Evolutionary conservation across 2,113 vertebrate genomes (phyloP), one percentile per base, ranked within the genome.

Genomic region (Zeus faber): DNA sequence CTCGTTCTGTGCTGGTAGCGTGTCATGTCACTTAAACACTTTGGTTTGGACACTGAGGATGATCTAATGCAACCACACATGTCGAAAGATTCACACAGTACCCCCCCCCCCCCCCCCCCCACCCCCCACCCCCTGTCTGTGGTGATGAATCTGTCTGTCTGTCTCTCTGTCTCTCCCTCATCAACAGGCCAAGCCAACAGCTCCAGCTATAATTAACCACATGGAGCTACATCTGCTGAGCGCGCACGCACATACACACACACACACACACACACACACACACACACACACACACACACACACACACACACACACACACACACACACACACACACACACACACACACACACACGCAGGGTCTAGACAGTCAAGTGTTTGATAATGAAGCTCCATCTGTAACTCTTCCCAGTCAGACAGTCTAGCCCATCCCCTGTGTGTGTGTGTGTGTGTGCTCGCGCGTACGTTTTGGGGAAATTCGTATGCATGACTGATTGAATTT

Each of bases 311-410:
- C 20, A 54, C 52, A n/a, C 8, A n/a, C n/a, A 33, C 24, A 49
- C 46, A 27, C 20, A 13, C 14, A 18, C 43, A 43, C 31, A 11
- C 35, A 27, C 23, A 33, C 6, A 14, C 16, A 41, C 26, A 33
- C 18, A 35, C 50, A 50, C 29, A 51, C 52, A 37, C 10, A 11
- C 31, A 52, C 39, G 24, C 14, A 46, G 40, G 70, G 74, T 70
- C 71, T 45, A 82, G 65, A 76, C 67, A 70, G 80, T 82, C 70
- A 74, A 81, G 80, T 73, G 61, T 68, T 70, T 76, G 66, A 83
- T 85, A 77, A 87, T 72, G 73, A 82, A 83, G 66, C 21, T 56
- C 74, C 84, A 83, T 87, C 86, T 86, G 83, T 27, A 74, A 69
- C 77, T 73, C 67, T 70, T 74, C 66, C 55, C 70, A 50, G 65